Base-by-base conservation (phyloP, 2,888 invertebrate species). In the Platerodrilus igneus region DNA sequence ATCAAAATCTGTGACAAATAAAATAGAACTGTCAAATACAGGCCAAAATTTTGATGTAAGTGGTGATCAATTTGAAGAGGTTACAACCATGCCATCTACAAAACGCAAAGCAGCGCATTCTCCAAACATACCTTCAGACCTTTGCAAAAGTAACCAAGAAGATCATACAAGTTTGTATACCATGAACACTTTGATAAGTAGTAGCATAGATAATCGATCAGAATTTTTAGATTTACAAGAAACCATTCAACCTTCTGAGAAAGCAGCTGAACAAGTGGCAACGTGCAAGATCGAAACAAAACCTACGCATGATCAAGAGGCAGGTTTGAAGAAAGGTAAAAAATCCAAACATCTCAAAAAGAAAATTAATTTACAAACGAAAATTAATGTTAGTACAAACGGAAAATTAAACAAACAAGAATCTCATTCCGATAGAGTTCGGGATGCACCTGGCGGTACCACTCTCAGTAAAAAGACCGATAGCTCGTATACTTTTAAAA, bases 1-100 rank as follows among this genome's bases (percentile, higher is more conserved):
- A 28, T 15, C 21, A 21, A 37, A 47, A 40, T 43, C 43, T 45
- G 44, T 53, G 36, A 41, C 46, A 39, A 41, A 51, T 38, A 41
- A 50, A 39, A 32, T 50, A 47, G 51, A 59, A 52, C 26, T 63
- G 57, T 54, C 63, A 55, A 49, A 63, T 47, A 49, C 53, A 37
- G 59, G 63, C 42, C 65, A 64, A n/a, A 55, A 62, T 36, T 59
- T 67, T 50, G 67, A 68, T 55, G 60, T 59, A 40, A 67, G 68
- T 64, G 60, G 67, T 45, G 56, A 57, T 41, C 58, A 63, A 49
- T 56, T 66, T 38, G 56, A 64, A 45, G 64, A 67, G 51, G 61
- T 67, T 36, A 64, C 68, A 62, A 57, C 62, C 47, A 54, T 62
- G 48, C 52, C 64, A 23, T 50, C 48, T 18, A 56, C 46, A 22